These are phyloP conservation scores for Coronaproctus castanopsis DNA, from an alignment of 2,888 invertebrate species.

Conservation along the genomic window DNA sequence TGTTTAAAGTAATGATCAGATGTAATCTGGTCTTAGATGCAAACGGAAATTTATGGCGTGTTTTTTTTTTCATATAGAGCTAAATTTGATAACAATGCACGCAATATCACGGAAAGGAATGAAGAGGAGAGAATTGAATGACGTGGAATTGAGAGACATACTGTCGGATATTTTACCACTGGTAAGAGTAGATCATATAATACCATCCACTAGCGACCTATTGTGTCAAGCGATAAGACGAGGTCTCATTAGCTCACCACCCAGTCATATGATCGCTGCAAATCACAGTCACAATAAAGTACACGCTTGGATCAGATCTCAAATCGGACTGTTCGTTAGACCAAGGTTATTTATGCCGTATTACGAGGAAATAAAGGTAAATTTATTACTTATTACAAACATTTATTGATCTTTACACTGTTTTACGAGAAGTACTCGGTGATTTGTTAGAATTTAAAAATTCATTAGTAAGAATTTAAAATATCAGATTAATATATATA, in stretches of 20 bases:
- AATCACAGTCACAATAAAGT: slow-evolving; percentile 33
- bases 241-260: slow-evolving; percentile 59
- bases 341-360: slow-evolving; percentile 86
- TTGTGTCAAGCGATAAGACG: slow-evolving; percentile 45
- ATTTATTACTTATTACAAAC: background rate
- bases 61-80: too few relatives aligned
- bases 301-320: slow-evolving; percentile 62
- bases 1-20: too few relatives aligned
- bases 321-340: slow-evolving; percentile 47
- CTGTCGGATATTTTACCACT: slow-evolving; percentile 63
- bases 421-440: too few relatives aligned
- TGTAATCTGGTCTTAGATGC: too few relatives aligned
- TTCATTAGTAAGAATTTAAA: too few relatives aligned
- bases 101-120: slow-evolving; percentile 69
- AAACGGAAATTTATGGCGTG: too few relatives aligned
- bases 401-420: background rate
- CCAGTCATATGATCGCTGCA: slow-evolving; percentile 67
- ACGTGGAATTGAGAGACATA: slow-evolving; percentile 65
- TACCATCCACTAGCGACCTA: slow-evolving; percentile 63
- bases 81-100: slow-evolving; percentile 79
- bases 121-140: slow-evolving; percentile 59
- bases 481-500: too few relatives aligned
- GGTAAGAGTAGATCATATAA: slow-evolving; percentile 71
- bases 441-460: too few relatives aligned
- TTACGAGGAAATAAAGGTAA: slow-evolving; percentile 77